Evolutionary conservation across 2,113 vertebrate genomes (phyloP), one percentile per base, ranked within the genome.

Genomic region (Alethe castanea): DNA sequence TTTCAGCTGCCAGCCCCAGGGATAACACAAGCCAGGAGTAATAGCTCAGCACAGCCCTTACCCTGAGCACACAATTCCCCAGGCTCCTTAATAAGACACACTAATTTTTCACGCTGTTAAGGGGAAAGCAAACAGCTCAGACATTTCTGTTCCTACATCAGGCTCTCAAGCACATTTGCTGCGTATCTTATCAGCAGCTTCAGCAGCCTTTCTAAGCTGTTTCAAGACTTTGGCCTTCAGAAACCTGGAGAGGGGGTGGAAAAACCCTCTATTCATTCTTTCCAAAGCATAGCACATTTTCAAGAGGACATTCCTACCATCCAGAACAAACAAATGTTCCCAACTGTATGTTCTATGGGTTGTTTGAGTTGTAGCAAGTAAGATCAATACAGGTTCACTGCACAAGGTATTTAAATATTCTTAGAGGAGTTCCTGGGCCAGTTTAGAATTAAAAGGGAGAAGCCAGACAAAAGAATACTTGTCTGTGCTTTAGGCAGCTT

Each of bases 181-280:
- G 74, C 19, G 0, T 92, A 96, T 96, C 96, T 95, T 96, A 95
- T 95, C 92, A 96, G 86, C 94, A 88, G 90, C 72, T 83, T 54
- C 86, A 95, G 92, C 79, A 79, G 83, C 86, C 48, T 47, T 89
- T 82, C 84, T 25, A 73, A 96, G 92, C 28, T 14, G 35, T 77
- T 94, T 91, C 87, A 83, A 91, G 91, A 93, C 91, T 93, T 92
- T 89, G 90, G 92, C 94, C 88, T 93, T 92, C 83, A 92, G 80
- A 96, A 97, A 86, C 53, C 72, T 81, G 53, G 45, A 84, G 61
- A 48, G 57, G 83, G 69, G 90, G 60, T 92, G 72, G 53, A 88
- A 95, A 95, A 94, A 16, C 79, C 78, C 82, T 67, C 73, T 84
- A 36, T 86, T 94, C 84, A 81, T 57, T 88, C 92, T 82, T 52